Evolutionary conservation across 2,797 vertebrate genomes (phyloP).

Genomic region (Sylvilagus floridanus): DNA sequence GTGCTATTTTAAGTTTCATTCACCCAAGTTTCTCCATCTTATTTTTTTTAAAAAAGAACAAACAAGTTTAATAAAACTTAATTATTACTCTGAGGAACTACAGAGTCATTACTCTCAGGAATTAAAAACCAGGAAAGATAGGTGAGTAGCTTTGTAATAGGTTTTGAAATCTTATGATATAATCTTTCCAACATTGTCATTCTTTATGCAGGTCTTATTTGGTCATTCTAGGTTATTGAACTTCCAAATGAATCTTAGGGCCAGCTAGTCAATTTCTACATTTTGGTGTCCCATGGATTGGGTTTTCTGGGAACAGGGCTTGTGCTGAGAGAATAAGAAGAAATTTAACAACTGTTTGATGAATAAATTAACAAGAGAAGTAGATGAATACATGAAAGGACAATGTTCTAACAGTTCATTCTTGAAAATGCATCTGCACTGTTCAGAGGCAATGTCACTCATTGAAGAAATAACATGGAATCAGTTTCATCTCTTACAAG

Average conservation of each 20-base stretch:
- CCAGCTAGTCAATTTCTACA: no score
- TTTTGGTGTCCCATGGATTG: neutral
- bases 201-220: neutral
- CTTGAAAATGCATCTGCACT: neutral
- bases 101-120: neutral
- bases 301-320: neutral
- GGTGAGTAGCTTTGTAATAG: neutral
- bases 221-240: no score
- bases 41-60: neutral
- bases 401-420: neutral
- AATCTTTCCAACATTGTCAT: neutral
- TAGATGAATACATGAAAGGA: neutral
- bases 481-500: neutral
- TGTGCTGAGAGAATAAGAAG: neutral
- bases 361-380: neutral
- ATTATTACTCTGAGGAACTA: neutral
- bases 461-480: neutral
- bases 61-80: neutral
- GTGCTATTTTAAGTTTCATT: neutral
- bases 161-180: neutral
- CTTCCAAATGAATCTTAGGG: no score
- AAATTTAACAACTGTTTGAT: neutral
- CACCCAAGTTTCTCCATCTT: neutral
- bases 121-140: slow-evolving; percentile 8
- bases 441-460: neutral